Base-by-base conservation (phyloP, 2,113 vertebrate genomes). In the Gymnarchus niloticus region DNA sequence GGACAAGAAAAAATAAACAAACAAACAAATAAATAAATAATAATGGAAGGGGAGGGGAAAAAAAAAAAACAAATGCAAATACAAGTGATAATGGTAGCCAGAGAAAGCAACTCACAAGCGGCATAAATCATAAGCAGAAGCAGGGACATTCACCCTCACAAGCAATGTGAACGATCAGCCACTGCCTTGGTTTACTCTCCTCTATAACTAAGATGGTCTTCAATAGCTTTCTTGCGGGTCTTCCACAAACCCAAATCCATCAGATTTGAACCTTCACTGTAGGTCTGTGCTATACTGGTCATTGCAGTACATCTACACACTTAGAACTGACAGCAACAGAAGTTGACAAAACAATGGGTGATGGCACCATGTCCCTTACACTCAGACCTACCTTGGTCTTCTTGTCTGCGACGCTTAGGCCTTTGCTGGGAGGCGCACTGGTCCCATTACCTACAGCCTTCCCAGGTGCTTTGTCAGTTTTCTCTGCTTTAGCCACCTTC, bases 331-430 rank as follows among this genome's bases (percentile, higher is more conserved):
- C 33, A 69, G n/a, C 33, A 37, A 17, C 28, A 82, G 49, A 84
- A 87, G 59, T 80, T 81, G n/a, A 28, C 44, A n/a, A 21, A 59
- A 69, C 51, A 37, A 46, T 51, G 51, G 41, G 41, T 59, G 52
- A 54, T 7, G 77, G 23, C 10, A 54, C 17, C 19, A 12, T 41
- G 17, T 19, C 28, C 59, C 59, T 57, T 25, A 17, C 0, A 1
- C n/a, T 8, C 17, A 9, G 33, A 87, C 90, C 85, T 93, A 99
- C 98, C 97, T 98, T 99, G 54, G 90, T 61, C 91, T 97, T 99
- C 94, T 95, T 95, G 90, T 98, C 97, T 0, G 95, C 94, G 88
- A 95, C 96, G 56, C 94, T 93, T 9, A 96, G 92, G 76, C 94
- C 95, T 90, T 97, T 98, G 92, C 87, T 93, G 28, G 95, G 94